Evolutionary conservation across 2,113 vertebrate species (phyloP), one percentile per base, ranked within the genome.

Genomic region (Cyrtonyx montezumae): DNA sequence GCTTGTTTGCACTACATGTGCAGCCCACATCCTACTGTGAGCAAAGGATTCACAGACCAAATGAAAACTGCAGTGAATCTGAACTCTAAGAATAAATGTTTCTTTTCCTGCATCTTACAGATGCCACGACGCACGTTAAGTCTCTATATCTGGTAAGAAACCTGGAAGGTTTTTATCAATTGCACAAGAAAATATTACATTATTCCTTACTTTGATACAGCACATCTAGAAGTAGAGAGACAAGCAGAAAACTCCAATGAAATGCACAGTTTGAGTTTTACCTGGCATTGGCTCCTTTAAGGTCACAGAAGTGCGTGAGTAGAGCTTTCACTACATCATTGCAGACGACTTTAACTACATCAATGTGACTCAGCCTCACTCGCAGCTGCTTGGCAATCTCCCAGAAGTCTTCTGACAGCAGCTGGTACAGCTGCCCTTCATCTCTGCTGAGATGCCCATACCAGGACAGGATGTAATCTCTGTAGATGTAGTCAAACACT

Each of bases 401-500:
- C 99, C 99, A 99, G 88, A 99, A 99, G 97, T 99, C 99, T 97
- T 99, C 99, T 3, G 98, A 98, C 48, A 99, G 98, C 98, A 99
- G 98, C 96, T 98, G 97, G 97, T 99, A 99, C 69, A 99, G 97
- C 91, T 99, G 98, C 18, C 99, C 99, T 75, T 99, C 98, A 75
- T 99, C 99, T 42, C 89, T 98, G 96, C 99, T 99, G 96, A 99
- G 97, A 12, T 97, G 98, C 67, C 97, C 96, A 83, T 99, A 99
- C 99, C 99, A 99, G 74, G 99, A 99, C 91, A 99, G 97, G 93
- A 99, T 97, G 87, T 99, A 99, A 97, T 99, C 99, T 97, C 99
- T 98, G 73, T 99, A 99, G 95, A 98, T 98, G 94, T 98, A 99
- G 98, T 99, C 99, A 84, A 99, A 99, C 96, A 99, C 99, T 99